Conservation (phyloP, 2,888 invertebrate species). For the Piscicola geometra region DNA sequence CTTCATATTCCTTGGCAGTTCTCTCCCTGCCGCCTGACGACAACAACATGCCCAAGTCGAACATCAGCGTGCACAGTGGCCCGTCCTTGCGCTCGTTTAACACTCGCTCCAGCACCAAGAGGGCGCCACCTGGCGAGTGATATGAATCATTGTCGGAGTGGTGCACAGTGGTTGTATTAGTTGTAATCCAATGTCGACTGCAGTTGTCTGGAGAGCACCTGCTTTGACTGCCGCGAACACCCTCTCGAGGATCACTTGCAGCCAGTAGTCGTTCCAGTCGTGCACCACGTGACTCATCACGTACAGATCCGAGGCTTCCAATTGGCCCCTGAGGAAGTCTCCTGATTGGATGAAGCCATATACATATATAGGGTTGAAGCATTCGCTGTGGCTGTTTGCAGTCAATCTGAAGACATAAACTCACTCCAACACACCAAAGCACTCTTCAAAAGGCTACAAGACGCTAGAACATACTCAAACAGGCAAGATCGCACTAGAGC, state of each 20-base stretch:
- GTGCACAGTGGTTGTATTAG: no score
- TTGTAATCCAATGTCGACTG: no score
- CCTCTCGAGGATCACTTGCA: constrained; percentile 45
- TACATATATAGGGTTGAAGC: no score
- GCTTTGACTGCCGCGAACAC: constrained; percentile 46
- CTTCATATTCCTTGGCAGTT: constrained; percentile 45
- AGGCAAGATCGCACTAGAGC: no score
- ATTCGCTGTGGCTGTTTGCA: not conserved
- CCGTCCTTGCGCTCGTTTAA: constrained; percentile 46
- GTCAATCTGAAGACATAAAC: not conserved
- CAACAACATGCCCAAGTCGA: constrained; percentile 46
- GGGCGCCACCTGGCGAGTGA: constrained; percentile 45
- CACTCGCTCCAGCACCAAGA: constrained; percentile 47
- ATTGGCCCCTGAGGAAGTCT: constrained; percentile 46
- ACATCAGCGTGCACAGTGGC: constrained; percentile 44
- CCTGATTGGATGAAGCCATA: constrained; percentile 39
- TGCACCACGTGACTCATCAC: constrained; percentile 48
- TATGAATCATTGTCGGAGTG: no score
- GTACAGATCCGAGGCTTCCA: constrained; percentile 47
- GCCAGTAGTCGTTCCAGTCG: constrained; percentile 45
- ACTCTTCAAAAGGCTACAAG: not conserved
- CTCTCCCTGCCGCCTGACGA: constrained; percentile 46
- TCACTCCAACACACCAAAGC: not conserved
- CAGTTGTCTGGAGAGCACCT: constrained; percentile 40
- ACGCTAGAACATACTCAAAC: not conserved